Evolutionary conservation across 2,797 vertebrate species (phyloP), one percentile per base, ranked within the genome.

Genomic region (Nyctalus aviator): DNA sequence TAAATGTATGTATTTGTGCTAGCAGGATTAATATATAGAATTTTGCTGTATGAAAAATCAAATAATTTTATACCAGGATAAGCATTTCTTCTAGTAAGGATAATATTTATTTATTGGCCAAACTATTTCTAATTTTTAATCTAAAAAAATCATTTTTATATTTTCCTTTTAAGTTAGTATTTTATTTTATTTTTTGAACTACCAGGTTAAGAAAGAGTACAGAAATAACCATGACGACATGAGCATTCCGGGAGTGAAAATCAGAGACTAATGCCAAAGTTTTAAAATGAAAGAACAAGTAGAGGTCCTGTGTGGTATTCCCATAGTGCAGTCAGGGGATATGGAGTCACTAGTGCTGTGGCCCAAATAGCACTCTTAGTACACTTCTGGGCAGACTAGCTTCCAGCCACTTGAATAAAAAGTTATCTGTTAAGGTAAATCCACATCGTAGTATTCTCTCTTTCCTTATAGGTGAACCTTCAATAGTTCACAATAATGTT

Each of bases 1-100:
- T 50, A 48, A 81, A 76, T 71, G 10, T 48, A 11, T 44, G 15
- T 41, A 37, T 53, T 35, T 57, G 15, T 48, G 37, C 6, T 41
- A 27, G 11, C 35, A 79, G 20, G 2, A 73, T 37, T 88, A 9
- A 53, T 30, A 57, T n/a, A 17, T 18, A 59, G 27, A 83, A 81
- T 35, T 14, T 93, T 94, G 15, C 53, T 79, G 94, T 95, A 69
- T 69, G 46, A 90, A 9, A 79, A n/a, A 35, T 44, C 14, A n/a
- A 44, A 68, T 76, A 12, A 81, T 85, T 93, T 83, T 66, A 66
- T 8, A 32, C 11, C 7, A 57, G 50, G 17, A 30, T 79, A 93
- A 50, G 41, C 4, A 68, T 94, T 93, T 92, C 59, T 77, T 94
- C 79, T 66, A 41, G 27, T 55, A 75, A 82, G 1, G 4, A 79